These are phyloP conservation scores for Apostichopus japonicus DNA, from an alignment of 35 echinoderm and acorn worm species.

Conservation along the genomic window DNA sequence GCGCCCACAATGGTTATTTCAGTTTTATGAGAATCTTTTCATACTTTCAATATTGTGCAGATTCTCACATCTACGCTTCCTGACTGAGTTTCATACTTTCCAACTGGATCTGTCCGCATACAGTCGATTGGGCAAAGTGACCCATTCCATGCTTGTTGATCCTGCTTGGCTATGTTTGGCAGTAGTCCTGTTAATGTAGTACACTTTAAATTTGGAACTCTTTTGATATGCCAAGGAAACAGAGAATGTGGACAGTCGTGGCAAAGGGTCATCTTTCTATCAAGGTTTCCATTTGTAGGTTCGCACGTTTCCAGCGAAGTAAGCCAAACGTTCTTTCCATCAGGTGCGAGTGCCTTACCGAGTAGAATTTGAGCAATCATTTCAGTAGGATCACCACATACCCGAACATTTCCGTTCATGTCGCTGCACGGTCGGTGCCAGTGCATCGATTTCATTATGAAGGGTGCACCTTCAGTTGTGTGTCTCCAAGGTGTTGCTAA, in stretches of 20 bases:
- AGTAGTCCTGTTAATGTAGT: background rate
- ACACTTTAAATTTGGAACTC: background rate
- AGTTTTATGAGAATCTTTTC: too few species aligned
- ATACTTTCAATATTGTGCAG: background rate
- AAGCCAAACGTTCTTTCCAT: conserved; percentile 29
- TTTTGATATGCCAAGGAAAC: conserved; percentile 18
- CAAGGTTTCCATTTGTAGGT: background rate
- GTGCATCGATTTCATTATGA: background rate
- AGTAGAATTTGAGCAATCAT: conserved; percentile 35
- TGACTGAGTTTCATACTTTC: background rate
- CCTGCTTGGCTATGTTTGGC: background rate
- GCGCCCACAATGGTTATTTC: too few species aligned
- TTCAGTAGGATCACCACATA: conserved; percentile 36
- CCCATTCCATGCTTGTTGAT: conserved; percentile 16
- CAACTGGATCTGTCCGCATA: conserved; percentile 7
- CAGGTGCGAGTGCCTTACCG: background rate
- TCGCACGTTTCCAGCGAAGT: background rate
- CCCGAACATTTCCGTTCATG: background rate
- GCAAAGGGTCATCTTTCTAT: background rate
- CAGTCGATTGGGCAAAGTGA: conserved; percentile 19
- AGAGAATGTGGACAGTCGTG: conserved; percentile 26
- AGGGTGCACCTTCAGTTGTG: background rate
- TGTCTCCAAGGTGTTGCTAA: background rate
- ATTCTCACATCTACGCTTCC: conserved; percentile 18
- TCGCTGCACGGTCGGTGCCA: conserved; percentile 37